These are phyloP conservation scores for Chaetops frenatus DNA, from an alignment of 2,113 vertebrate genomes.

Conservation along the genomic window DNA sequence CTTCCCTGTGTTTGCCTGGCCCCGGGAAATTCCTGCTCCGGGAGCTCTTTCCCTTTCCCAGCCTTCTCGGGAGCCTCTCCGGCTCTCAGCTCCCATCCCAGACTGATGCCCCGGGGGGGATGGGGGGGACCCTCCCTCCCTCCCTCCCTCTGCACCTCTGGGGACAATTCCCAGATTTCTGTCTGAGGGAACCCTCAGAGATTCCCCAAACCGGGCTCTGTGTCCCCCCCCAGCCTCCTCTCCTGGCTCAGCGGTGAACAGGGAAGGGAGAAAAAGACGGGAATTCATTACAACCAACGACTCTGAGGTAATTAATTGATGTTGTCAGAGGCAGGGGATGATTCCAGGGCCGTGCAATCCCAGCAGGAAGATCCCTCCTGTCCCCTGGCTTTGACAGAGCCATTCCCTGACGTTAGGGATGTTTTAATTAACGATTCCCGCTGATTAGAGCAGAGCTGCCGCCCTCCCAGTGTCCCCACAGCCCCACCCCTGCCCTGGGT, in stretches of 20 bases:
- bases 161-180: too few species aligned
- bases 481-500: neutral
- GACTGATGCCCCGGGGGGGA: neutral
- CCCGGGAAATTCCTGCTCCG: too few species aligned
- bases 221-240: too few species aligned
- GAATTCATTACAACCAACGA: constrained; percentile 14
- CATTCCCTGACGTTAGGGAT: neutral
- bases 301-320: constrained; percentile 32
- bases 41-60: too few species aligned
- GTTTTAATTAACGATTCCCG: neutral
- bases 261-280: neutral
- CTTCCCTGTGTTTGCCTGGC: too few species aligned
- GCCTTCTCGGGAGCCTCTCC: neutral
- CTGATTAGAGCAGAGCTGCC: neutral
- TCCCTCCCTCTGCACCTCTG: neutral
- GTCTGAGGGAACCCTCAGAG: neutral
- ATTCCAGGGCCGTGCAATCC: neutral
- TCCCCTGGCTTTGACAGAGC: neutral
- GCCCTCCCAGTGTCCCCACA: too few species aligned
- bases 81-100: neutral
- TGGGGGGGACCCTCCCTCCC: too few species aligned
- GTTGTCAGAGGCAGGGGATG: constrained; percentile 8
- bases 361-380: neutral
- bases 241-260: neutral
- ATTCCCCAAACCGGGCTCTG: too few species aligned